Conservation (phyloP, 2,797 vertebrate genomes). For the Artibeus lituratus region DNA sequence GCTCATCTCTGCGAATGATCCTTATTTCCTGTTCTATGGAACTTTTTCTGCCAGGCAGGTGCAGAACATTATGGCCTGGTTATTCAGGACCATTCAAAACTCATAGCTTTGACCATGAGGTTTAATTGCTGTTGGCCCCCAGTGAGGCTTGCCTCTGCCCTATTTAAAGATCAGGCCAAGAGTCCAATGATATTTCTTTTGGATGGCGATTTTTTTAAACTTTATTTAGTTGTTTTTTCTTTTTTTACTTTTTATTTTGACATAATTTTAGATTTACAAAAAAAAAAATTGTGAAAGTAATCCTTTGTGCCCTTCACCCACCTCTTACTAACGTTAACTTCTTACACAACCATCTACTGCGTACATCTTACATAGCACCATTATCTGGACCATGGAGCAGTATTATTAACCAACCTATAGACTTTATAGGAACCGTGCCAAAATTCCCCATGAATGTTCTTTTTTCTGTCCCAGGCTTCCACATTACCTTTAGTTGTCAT, state of each 20-base stretch:
- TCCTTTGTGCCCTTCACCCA: neutral
- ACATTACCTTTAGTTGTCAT: neutral
- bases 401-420: neutral
- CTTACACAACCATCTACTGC: neutral
- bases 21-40: neutral
- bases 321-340: neutral
- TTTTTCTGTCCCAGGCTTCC: neutral
- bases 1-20: neutral
- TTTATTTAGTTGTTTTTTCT: neutral
- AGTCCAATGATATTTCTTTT: neutral
- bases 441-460: neutral
- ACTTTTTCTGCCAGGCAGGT: neutral
- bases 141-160: neutral
- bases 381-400: neutral
- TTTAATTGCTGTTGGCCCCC: neutral
- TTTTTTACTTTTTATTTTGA: neutral
- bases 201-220: neutral
- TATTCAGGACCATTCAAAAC: neutral
- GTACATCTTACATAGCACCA: neutral
- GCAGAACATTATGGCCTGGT: neutral
- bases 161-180: neutral
- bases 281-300: neutral
- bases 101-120: neutral
- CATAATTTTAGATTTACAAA: neutral
- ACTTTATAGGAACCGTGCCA: neutral